Conservation (phyloP, 1,140 invertebrate species). For the Habropoda laboriosa region DNA sequence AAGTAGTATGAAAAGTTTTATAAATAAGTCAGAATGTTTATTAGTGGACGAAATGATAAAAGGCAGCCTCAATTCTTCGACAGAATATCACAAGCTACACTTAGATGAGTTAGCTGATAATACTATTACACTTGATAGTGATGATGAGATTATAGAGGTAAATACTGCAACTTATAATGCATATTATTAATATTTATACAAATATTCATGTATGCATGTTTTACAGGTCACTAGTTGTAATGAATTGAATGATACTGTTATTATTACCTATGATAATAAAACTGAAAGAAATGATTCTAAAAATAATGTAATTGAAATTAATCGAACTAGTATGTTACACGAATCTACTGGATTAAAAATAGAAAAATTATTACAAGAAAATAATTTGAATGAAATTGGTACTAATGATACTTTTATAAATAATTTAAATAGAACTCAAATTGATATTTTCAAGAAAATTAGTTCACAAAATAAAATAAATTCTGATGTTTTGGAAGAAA, state of each 20-base stretch:
- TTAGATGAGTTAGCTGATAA: background rate
- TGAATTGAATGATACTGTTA: background rate
- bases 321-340: background rate
- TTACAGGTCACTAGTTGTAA: slow-evolving; percentile 5
- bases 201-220: slow-evolving; percentile 1
- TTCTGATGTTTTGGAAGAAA: background rate
- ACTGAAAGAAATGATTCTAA: slow-evolving; percentile 11
- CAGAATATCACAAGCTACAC: background rate
- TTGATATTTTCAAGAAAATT: background rate
- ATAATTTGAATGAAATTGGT: slow-evolving; percentile 1
- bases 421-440: background rate
- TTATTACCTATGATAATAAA: slow-evolving; percentile 26
- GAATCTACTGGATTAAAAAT: background rate
- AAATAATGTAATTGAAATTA: background rate
- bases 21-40: background rate
- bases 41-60: background rate
- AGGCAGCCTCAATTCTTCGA: background rate
- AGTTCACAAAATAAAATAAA: background rate
- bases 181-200: background rate
- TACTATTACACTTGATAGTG: slow-evolving; percentile 67
- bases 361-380: background rate
- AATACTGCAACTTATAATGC: slow-evolving; percentile 18
- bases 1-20: background rate
- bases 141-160: slow-evolving; percentile 70
- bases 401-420: background rate